Evolutionary conservation across 2,888 invertebrate species (phyloP).

Genomic region (Drosophila algonquin): DNA sequence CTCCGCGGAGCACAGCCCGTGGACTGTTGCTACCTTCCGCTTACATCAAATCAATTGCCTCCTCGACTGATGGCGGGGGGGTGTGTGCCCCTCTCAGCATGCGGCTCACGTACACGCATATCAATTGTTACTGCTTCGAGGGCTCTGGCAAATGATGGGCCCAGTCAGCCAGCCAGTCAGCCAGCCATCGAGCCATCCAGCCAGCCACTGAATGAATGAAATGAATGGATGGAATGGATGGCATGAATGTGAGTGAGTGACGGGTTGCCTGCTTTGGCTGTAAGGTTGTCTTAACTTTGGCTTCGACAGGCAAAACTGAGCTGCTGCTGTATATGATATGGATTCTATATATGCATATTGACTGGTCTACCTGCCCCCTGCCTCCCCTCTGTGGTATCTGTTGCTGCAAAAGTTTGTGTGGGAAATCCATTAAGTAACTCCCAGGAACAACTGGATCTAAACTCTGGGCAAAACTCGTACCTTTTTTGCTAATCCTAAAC

Average conservation of each 20-base stretch:
- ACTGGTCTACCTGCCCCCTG: neutral
- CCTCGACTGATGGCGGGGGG: conserved; percentile 20
- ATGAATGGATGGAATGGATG: conserved; percentile 29
- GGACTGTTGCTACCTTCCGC: conserved; percentile 42
- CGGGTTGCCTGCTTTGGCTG: conserved; percentile 56
- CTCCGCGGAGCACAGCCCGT: too few species aligned
- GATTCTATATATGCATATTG: conserved; percentile 25
- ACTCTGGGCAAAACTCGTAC: conserved; percentile 3
- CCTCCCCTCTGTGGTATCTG: conserved; percentile 7
- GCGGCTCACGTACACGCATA: conserved; percentile 73
- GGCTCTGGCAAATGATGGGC: conserved; percentile 68
- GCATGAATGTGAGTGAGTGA: conserved; percentile 56
- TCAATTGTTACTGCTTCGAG: conserved; percentile 76
- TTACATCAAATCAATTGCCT: conserved; percentile 70
- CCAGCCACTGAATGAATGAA: conserved; percentile 32
- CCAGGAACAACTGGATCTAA: conserved; percentile 5
- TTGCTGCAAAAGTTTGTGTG: neutral
- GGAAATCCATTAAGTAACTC: conserved; percentile 15
- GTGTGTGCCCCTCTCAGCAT: conserved; percentile 1
- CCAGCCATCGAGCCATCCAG: neutral
- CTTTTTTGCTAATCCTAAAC: conserved; percentile 3
- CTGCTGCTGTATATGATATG: conserved; percentile 9
- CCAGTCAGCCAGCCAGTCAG: conserved; percentile 18
- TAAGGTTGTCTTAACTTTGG: conserved; percentile 22
- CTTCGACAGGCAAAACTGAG: conserved; percentile 11